phyloP scores from a whole-genome alignment of 2,888 invertebrate genomes.

The Cantharis nigra region DNA sequence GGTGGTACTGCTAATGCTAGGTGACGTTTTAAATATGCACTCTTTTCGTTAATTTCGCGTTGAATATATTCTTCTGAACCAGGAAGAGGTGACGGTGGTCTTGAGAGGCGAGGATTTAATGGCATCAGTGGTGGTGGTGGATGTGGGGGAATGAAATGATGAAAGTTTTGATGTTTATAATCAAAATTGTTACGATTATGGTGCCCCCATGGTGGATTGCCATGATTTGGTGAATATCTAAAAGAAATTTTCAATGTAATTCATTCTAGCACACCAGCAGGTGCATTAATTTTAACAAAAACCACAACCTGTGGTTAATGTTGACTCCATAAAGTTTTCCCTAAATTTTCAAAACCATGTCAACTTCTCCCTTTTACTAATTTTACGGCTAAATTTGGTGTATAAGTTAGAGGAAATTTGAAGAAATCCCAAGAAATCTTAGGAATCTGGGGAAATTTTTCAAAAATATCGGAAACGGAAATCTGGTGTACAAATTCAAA shows the following conservation, averaged over 20 bases:
- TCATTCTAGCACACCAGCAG: not conserved
- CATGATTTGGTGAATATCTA: not conserved
- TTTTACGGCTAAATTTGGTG: too few relatives aligned
- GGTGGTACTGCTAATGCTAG: constrained; percentile 25
- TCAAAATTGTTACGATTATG: not conserved
- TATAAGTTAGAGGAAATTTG: too few relatives aligned
- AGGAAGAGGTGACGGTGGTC: constrained; percentile 43
- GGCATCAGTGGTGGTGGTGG: constrained; percentile 8
- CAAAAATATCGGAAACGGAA: too few relatives aligned
- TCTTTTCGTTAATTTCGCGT: constrained; percentile 48
- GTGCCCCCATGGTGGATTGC: not conserved
- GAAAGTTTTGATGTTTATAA: not conserved
- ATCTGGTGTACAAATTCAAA: too few relatives aligned
- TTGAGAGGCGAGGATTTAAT: constrained; percentile 43
- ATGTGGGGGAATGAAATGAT: not conserved
- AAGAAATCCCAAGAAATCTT: too few relatives aligned
- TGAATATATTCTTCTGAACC: constrained; percentile 50
- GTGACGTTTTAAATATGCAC: constrained; percentile 48
- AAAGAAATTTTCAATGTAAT: not conserved
- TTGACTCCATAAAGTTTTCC: not conserved
- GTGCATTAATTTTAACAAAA: not conserved
- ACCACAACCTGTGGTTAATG: not conserved
- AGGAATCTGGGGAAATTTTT: too few relatives aligned
- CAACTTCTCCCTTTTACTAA: too few relatives aligned
- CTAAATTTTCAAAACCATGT: too few relatives aligned